Evolutionary conservation across 2,797 vertebrate genomes (phyloP).

Genomic region (Pseudomugil tenellus): DNA sequence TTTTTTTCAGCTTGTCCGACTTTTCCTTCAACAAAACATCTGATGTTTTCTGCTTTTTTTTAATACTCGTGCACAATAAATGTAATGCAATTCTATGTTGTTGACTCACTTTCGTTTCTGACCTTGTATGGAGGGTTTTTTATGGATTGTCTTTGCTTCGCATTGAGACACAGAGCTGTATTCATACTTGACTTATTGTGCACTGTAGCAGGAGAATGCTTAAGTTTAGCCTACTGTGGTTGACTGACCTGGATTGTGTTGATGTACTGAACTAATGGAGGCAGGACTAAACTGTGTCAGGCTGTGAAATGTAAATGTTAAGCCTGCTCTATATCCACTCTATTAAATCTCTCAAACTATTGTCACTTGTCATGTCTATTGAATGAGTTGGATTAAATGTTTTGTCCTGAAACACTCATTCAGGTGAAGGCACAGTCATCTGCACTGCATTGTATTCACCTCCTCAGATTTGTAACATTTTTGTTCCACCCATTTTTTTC

Average conservation of each 20-base stretch:
- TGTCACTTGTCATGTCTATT: neutral
- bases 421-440: neutral
- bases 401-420: neutral
- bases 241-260: slow-evolving; percentile 45
- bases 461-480: neutral
- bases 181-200: slow-evolving; percentile 6
- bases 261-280: slow-evolving; percentile 31
- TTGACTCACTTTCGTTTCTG: neutral
- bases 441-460: neutral
- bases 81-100: neutral
- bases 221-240: slow-evolving; percentile 21
- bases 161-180: slow-evolving; percentile 12
- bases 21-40: neutral
- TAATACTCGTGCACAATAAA: neutral
- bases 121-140: neutral
- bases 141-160: slow-evolving; percentile 7
- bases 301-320: neutral
- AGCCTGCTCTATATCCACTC: neutral
- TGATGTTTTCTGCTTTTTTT: neutral
- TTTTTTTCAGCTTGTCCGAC: neutral
- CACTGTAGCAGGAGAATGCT: slow-evolving; percentile 32
- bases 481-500: neutral
- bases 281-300: neutral
- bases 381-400: neutral
- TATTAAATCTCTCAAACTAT: neutral